Conservation (phyloP, 2,888 invertebrate species). For the Epiperipatus broadwayi region DNA sequence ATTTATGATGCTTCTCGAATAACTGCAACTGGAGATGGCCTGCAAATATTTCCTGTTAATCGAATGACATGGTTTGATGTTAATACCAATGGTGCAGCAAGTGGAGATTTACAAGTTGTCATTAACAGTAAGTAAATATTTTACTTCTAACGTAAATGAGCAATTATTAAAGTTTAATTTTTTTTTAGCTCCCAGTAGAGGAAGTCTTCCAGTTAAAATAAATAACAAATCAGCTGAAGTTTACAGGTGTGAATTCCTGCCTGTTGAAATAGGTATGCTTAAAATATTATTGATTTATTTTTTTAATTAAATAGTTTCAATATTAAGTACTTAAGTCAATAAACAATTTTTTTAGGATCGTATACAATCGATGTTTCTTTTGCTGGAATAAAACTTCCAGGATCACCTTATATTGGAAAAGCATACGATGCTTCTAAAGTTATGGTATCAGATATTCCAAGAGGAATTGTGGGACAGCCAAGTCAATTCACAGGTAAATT, state of each 20-base stretch:
- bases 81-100: slow-evolving; percentile 35
- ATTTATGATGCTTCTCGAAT: slow-evolving; percentile 36
- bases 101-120: slow-evolving; percentile 19
- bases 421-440: slow-evolving; percentile 85
- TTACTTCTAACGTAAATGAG: too few relatives aligned
- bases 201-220: too few relatives aligned
- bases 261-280: too few relatives aligned
- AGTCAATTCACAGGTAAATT: slow-evolving; percentile 78
- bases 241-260: too few relatives aligned
- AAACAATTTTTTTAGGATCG: slow-evolving; percentile 36
- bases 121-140: slow-evolving; percentile 21
- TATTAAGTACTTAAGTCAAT: too few relatives aligned
- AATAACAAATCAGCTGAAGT: too few relatives aligned
- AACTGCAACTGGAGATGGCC: slow-evolving; percentile 46
- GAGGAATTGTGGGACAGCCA: slow-evolving; percentile 81
- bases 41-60: slow-evolving; percentile 72
- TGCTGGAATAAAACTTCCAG: slow-evolving; percentile 68
- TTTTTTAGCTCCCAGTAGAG: too few relatives aligned
- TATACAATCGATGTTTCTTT: slow-evolving; percentile 78
- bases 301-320: too few relatives aligned
- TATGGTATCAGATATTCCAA: slow-evolving; percentile 78
- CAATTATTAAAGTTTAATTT: too few relatives aligned
- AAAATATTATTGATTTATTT: too few relatives aligned
- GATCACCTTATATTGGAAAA: slow-evolving; percentile 75
- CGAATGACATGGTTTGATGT: slow-evolving; percentile 74